These are phyloP conservation scores for Streptopelia turtur DNA, from an alignment of 2,797 vertebrate species.

Conservation along the genomic window DNA sequence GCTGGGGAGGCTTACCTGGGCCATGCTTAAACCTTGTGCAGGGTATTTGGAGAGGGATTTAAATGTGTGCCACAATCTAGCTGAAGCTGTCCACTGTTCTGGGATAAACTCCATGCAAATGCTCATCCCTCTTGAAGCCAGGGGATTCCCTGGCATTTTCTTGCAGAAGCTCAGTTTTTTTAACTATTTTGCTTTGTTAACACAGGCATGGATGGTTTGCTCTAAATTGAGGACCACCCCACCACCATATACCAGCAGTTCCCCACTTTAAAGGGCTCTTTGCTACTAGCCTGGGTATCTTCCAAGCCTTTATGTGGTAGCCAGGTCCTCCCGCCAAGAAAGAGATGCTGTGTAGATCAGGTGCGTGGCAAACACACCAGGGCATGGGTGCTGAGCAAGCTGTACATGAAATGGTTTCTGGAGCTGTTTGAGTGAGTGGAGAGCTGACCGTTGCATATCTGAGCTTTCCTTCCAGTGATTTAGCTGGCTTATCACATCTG, in stretches of 20 bases:
- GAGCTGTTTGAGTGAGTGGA: background rate
- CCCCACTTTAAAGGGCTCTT: background rate
- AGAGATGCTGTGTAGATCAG: background rate
- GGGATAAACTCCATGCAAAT: background rate
- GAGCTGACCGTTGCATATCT: background rate
- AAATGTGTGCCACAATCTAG: background rate
- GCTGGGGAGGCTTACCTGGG: background rate
- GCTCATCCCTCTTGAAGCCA: background rate
- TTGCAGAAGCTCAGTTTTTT: background rate
- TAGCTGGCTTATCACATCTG: background rate
- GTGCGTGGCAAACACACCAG: background rate
- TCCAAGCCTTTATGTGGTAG: background rate
- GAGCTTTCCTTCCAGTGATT: background rate
- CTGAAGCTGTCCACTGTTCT: background rate
- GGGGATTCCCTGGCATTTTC: background rate
- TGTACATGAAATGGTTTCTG: background rate
- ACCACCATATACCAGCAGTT: background rate
- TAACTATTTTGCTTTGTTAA: background rate
- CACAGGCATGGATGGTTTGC: background rate
- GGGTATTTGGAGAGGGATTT: background rate
- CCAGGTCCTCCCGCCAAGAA: background rate
- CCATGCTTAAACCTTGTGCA: no score
- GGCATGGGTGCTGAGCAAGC: background rate
- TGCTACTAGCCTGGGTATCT: background rate
- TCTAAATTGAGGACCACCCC: background rate